phyloP scores from a whole-genome alignment of 2,888 invertebrate species.

The Auanema freiburgensis region DNA sequence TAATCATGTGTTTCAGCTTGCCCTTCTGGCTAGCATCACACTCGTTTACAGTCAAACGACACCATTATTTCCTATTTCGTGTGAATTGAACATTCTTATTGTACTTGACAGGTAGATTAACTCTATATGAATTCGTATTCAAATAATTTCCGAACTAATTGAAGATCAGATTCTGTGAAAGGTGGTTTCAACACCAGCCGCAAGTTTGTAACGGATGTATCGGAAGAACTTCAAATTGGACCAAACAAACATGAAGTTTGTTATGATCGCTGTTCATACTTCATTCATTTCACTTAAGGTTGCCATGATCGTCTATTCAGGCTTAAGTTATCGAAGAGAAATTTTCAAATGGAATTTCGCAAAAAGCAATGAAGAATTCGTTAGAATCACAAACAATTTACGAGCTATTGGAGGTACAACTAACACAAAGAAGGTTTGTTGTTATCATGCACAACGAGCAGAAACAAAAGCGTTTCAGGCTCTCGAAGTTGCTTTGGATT shows the following conservation, averaged over 20 bases:
- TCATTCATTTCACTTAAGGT: too few relatives aligned
- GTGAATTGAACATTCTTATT: slow-evolving; percentile 60
- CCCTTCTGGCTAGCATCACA: slow-evolving; percentile 30
- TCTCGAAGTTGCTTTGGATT: slow-evolving; percentile 49
- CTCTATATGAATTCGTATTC: neutral
- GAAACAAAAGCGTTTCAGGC: slow-evolving; percentile 34
- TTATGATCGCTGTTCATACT: too few relatives aligned
- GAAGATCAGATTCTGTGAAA: slow-evolving; percentile 44
- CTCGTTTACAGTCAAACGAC: slow-evolving; percentile 39
- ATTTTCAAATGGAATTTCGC: slow-evolving; percentile 60
- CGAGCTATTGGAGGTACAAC: slow-evolving; percentile 61
- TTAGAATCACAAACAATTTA: slow-evolving; percentile 39
- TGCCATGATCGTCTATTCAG: slow-evolving; percentile 60
- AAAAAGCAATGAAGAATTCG: slow-evolving; percentile 58
- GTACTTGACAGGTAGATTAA: slow-evolving; percentile 52
- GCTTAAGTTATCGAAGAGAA: slow-evolving; percentile 51
- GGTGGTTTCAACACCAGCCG: slow-evolving; percentile 60
- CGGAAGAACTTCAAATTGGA: slow-evolving; percentile 60
- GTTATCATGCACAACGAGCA: slow-evolving; percentile 9
- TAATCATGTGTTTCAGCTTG: slow-evolving; percentile 23
- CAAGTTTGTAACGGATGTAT: slow-evolving; percentile 59
- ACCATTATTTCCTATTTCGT: slow-evolving; percentile 57
- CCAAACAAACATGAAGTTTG: slow-evolving; percentile 55
- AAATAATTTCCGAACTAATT: too few relatives aligned
- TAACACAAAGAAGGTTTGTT: slow-evolving; percentile 47